Evolutionary conservation across 2,113 vertebrate genomes (phyloP).

Genomic region (Triplophysa rosa): DNA sequence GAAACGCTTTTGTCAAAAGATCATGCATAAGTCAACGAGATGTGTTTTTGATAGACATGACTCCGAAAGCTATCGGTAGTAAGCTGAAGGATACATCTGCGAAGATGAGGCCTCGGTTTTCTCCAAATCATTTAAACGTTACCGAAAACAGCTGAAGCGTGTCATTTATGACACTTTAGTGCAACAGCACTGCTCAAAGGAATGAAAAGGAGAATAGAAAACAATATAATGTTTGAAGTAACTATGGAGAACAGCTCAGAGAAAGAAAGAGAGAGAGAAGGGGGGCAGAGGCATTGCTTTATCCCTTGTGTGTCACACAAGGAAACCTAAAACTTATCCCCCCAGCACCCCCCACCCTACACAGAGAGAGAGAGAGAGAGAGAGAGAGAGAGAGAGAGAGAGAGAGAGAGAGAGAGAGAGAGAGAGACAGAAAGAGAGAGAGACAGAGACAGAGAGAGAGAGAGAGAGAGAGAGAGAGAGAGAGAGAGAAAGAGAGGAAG

Average conservation of each 20-base stretch:
- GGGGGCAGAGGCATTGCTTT: slow-evolving; percentile 36
- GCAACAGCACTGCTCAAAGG: not conserved
- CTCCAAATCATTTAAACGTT: not conserved
- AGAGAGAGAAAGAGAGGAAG: too few relatives aligned
- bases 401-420: not conserved
- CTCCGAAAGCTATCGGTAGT: too few relatives aligned
- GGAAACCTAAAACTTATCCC: slow-evolving; percentile 27
- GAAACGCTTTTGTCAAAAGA: too few relatives aligned
- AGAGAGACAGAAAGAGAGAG: too few relatives aligned
- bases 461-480: not conserved
- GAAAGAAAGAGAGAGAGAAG: too few relatives aligned
- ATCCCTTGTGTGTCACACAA: slow-evolving; percentile 40
- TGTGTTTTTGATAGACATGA: too few relatives aligned
- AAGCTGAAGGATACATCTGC: not conserved
- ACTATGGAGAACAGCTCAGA: not conserved
- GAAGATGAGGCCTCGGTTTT: not conserved
- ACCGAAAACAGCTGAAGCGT: not conserved
- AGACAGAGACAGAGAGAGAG: too few relatives aligned
- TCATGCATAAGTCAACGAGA: too few relatives aligned
- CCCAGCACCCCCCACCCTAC: not conserved
- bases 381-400: not conserved
- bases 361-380: too few relatives aligned
- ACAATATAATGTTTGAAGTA: not conserved
- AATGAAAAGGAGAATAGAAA: slow-evolving; percentile 11
- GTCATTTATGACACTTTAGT: not conserved